Evolutionary conservation across 2,888 invertebrate species (phyloP), one percentile per base, ranked within the genome.

Genomic region (Andrena bicolor): DNA sequence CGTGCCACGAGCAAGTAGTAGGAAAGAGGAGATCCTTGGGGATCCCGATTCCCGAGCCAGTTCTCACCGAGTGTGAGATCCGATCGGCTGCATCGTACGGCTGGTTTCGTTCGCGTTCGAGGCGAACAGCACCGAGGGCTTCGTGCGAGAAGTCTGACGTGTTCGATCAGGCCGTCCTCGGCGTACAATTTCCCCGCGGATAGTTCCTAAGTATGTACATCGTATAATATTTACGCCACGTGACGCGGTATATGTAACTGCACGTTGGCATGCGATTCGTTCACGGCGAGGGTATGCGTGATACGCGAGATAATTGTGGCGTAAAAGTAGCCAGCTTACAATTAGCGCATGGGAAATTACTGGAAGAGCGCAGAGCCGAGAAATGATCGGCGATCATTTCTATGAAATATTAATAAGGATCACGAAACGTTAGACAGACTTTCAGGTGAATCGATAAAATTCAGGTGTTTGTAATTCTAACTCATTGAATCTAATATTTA

Each of bases 211-310:
- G 65, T 41, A 26, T 8, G 41, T 41, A 16, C 41, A 41, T 41
- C 41, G 41, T 41, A 41, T 30, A 32, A 28, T 23, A 58, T 76
- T 64, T 72, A 26, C 10, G 72, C 65, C 72, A 65, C 64, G 64
- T 35, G 56, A 32, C 49, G 8, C 6, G 58, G n/a, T 32, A 32
- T 28, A 4, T 49, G 32, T 65, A 72, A 65, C 58, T 64, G 72
- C 49, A 48, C 48, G 65, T 48, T 65, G 58, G 23, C 64, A 72
- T 58, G 72, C 72, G 58, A 72, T 72, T 72, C 64, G 35, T 58
- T 30, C 16, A 60, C 35, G 32, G 35, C 60, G 4, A 35, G n/a
- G 53, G 28, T 13, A 70, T 49, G 61, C 53, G 28, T 53, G 60
- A 63, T 63, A 7, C 16, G 71, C 71, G 30, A 41, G 61, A 20